phyloP scores from a whole-genome alignment of 2,113 vertebrate species.

The Gadus macrocephalus region DNA sequence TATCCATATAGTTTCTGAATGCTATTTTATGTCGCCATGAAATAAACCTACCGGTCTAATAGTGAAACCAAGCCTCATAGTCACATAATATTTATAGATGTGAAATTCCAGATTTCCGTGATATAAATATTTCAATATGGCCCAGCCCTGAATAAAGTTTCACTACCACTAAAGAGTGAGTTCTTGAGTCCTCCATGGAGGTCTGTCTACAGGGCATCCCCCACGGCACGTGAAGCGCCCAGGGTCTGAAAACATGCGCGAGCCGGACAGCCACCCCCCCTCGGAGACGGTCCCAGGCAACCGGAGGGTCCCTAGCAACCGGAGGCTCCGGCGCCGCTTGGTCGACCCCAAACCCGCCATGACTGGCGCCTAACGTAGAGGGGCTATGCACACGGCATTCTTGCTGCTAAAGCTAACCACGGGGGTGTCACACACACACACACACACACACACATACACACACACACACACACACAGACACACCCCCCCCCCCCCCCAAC shows the following conservation, averaged over 20 bases:
- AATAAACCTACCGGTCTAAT: too few relatives aligned
- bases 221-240: not conserved
- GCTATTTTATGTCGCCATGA: too few relatives aligned
- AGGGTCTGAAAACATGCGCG: not conserved
- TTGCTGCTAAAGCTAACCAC: not conserved
- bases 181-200: not conserved
- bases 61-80: too few relatives aligned
- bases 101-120: too few relatives aligned
- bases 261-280: constrained; percentile 9
- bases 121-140: not conserved
- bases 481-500: too few relatives aligned
- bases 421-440: too few relatives aligned
- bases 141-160: not conserved
- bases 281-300: constrained; percentile 4
- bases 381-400: not conserved
- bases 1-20: too few relatives aligned
- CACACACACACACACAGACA: too few relatives aligned
- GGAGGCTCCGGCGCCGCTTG: constrained; percentile 21
- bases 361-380: constrained; percentile 14
- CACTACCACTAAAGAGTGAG: not conserved
- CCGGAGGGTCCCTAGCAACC: constrained; percentile 15
- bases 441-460: too few relatives aligned
- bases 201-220: not conserved
- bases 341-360: constrained; percentile 15
- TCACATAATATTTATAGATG: too few relatives aligned